Evolutionary conservation across 2,888 invertebrate genomes (phyloP).

Genomic region (Diarsia dahlii): DNA sequence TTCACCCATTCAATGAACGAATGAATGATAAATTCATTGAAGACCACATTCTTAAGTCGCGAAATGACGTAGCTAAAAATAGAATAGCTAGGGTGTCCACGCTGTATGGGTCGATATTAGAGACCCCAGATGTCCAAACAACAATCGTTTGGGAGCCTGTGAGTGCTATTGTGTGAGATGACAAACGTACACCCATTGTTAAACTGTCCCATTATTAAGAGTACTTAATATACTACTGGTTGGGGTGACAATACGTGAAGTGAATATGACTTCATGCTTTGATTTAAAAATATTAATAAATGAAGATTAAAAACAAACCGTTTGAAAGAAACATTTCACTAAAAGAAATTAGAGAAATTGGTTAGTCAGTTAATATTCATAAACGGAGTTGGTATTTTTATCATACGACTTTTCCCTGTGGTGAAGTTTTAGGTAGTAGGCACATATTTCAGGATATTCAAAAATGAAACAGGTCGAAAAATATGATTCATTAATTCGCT

Average conservation of each 20-base stretch:
- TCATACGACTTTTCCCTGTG: no score
- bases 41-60: constrained; percentile 70
- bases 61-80: constrained; percentile 78
- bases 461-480: no score
- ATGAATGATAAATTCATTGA: constrained; percentile 66
- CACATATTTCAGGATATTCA: no score
- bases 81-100: constrained; percentile 75
- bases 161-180: constrained; percentile 80
- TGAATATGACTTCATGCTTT: background rate
- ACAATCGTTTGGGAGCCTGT: constrained; percentile 78
- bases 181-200: constrained; percentile 85
- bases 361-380: no score
- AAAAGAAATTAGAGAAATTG: background rate
- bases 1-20: constrained; percentile 45
- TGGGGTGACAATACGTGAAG: constrained; percentile 70
- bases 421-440: background rate
- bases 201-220: constrained; percentile 82
- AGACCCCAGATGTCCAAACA: constrained; percentile 89
- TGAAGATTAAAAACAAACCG: background rate
- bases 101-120: constrained; percentile 75
- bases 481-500: no score
- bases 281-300: background rate
- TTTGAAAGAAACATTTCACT: background rate
- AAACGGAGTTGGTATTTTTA: no score
- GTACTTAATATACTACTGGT: constrained; percentile 84